Conservation (phyloP, 2,113 vertebrate species). For the Gallinago media region DNA sequence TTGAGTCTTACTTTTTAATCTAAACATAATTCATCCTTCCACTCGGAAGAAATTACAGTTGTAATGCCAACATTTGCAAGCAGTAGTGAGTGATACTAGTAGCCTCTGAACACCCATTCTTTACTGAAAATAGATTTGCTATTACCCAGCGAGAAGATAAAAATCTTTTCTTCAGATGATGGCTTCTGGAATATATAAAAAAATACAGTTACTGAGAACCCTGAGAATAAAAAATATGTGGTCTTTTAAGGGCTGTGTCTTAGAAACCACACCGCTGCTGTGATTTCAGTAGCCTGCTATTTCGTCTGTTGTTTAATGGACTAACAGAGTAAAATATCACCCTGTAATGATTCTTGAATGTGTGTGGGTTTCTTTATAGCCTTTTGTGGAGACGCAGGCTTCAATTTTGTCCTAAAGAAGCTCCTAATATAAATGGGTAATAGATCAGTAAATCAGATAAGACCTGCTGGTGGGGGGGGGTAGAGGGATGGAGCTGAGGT, state of each 20-base stretch:
- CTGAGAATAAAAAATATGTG: not conserved
- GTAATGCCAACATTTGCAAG: constrained; percentile 7
- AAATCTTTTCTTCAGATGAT: constrained; percentile 25
- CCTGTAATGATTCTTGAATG: constrained; percentile 57
- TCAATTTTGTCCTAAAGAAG: constrained; percentile 48
- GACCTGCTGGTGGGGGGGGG: not conserved
- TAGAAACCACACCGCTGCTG: not conserved
- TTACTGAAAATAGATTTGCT: constrained; percentile 39
- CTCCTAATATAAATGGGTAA: constrained; percentile 54
- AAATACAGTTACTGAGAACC: not conserved
- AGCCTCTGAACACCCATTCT: constrained; percentile 10
- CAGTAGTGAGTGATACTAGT: not conserved
- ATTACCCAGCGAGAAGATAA: constrained; percentile 10
- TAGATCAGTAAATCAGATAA: constrained; percentile 51
- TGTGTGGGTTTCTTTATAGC: constrained; percentile 62
- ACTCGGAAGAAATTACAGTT: not conserved
- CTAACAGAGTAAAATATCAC: constrained; percentile 63
- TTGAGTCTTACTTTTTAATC: not conserved
- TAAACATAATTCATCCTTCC: constrained; percentile 9
- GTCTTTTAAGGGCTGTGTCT: constrained; percentile 34
- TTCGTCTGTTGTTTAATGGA: constrained; percentile 66
- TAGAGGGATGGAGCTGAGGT: not conserved
- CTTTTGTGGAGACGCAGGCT: constrained; percentile 6
- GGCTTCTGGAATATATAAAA: not conserved
- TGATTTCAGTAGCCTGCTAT: constrained; percentile 39